These are phyloP conservation scores for Tringa solitaria DNA, from an alignment of 2,113 vertebrate species.

Conservation along the genomic window DNA sequence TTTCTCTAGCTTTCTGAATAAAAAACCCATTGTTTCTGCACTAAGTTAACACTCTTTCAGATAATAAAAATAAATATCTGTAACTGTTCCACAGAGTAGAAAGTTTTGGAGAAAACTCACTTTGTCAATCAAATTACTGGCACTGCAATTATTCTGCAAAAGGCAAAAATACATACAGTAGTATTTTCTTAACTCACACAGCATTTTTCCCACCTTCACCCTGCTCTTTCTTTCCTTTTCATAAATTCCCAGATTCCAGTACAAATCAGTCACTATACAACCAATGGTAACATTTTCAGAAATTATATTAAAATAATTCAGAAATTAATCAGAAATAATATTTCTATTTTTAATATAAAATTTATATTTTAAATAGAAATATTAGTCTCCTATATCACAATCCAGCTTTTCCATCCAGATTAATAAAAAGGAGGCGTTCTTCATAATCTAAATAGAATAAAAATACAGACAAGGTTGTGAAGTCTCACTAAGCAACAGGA, in stretches of 20 bases:
- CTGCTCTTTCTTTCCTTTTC: neutral
- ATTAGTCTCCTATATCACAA: neutral
- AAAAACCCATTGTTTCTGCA: neutral
- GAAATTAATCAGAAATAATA: neutral
- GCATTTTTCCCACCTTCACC: neutral
- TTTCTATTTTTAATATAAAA: neutral
- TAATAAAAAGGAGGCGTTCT: neutral
- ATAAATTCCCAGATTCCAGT: neutral
- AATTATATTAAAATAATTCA: neutral
- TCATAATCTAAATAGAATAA: neutral
- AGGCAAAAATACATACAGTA: neutral
- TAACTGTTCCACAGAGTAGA: neutral
- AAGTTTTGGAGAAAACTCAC: neutral
- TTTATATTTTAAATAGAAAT: neutral
- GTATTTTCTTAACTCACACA: neutral
- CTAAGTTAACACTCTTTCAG: neutral
- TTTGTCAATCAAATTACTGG: neutral
- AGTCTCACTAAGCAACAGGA: neutral
- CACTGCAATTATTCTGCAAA: neutral
- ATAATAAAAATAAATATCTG: neutral
- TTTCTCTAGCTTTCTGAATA: neutral
- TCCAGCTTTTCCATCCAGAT: neutral
- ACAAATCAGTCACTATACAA: neutral
- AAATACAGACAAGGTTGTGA: neutral
- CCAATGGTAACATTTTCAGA: neutral